These are phyloP conservation scores for Pemphredon lugubris DNA, from an alignment of 2,888 invertebrate genomes.

Conservation along the genomic window DNA sequence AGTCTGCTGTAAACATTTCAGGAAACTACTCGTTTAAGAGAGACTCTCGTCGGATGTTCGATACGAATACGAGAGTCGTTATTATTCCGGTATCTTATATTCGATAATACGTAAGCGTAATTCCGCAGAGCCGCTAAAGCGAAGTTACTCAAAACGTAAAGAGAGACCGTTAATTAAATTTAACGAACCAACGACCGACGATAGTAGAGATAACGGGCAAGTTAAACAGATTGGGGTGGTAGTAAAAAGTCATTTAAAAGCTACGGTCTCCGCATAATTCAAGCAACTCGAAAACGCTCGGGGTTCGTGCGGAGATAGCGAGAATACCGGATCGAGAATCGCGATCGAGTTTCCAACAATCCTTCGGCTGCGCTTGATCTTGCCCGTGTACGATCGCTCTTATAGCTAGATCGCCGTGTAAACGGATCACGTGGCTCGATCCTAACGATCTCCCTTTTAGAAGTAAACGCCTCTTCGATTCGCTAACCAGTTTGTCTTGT, in stretches of 20 bases:
- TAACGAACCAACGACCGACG: conserved; percentile 8
- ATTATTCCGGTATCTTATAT: no score
- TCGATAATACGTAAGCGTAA: no score
- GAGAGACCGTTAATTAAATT: no score
- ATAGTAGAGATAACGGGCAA: conserved; percentile 1
- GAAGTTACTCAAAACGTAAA: no score
- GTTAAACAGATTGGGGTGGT: conserved; percentile 4
- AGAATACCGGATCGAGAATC: conserved; percentile 40
- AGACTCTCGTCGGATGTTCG: no score
- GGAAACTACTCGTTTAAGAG: no score
- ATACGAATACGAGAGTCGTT: no score
- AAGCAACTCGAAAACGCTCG: conserved; percentile 28
- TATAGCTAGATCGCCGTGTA: conserved; percentile 25
- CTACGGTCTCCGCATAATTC: conserved; percentile 28
- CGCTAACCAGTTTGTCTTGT: conserved; percentile 43
- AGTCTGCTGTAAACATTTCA: no score
- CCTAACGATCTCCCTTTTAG: conserved; percentile 54
- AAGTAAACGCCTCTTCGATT: conserved; percentile 18
- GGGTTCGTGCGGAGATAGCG: neutral
- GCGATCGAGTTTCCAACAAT: conserved; percentile 40
- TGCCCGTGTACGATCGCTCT: conserved; percentile 37
- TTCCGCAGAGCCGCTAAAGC: no score
- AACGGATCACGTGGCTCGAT: conserved; percentile 43
- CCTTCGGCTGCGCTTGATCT: conserved; percentile 26
- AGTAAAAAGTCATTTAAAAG: conserved; percentile 25